Percentiles rank a stretch among this genome's conserved stretches.
phyloP scores from a whole-genome alignment of 30 jellyfish, hydroid and myxozoan genomes.

The Mastigias papua region DNA sequence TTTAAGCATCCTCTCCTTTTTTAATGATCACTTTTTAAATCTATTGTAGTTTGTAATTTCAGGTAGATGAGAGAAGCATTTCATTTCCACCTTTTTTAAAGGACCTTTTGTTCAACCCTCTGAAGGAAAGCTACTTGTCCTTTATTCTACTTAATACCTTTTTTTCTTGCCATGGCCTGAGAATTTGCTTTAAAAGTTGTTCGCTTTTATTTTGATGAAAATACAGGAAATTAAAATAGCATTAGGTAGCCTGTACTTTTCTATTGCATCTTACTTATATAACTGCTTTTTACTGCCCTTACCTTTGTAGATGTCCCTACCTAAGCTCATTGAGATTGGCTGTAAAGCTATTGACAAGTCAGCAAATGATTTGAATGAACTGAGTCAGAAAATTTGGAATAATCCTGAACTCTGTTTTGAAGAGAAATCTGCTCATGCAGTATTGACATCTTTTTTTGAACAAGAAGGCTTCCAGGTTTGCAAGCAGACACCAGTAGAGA shows the following conservation, averaged over 20 bases:
- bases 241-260: background rate
- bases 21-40: too few species aligned
- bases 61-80: too few species aligned
- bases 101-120: too few species aligned
- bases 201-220: too few species aligned
- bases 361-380: conserved; percentile 50
- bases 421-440: conserved; percentile 76
- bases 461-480: conserved; percentile 71
- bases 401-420: conserved; percentile 75
- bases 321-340: conserved; percentile 45
- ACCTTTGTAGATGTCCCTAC: background rate
- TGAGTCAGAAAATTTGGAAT: conserved; percentile 68
- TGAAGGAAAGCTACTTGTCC: too few species aligned
- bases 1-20: too few species aligned
- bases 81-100: too few species aligned
- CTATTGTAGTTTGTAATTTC: too few species aligned
- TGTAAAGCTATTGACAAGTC: conserved; percentile 54
- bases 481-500: conserved; percentile 68
- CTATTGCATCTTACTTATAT: background rate
- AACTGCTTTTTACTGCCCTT: background rate
- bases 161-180: too few species aligned
- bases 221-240: too few species aligned
- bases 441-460: conserved; percentile 64
- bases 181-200: too few species aligned
- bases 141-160: too few species aligned